phyloP scores from a whole-genome alignment of 2,888 invertebrate species.

The Crioceris asparagi region DNA sequence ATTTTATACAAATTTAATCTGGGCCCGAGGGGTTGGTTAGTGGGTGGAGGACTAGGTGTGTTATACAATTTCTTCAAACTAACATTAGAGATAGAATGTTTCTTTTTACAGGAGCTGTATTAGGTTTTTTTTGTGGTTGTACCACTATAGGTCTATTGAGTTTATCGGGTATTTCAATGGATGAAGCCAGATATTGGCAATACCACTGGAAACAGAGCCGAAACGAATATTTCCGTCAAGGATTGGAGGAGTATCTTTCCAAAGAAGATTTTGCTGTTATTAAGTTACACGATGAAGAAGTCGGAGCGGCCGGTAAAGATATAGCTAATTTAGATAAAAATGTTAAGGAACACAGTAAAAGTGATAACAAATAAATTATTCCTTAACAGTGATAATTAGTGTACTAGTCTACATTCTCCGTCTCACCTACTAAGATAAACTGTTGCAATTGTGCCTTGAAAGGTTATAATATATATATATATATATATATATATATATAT shows the following conservation, averaged over 20 bases:
- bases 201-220: conserved; percentile 39
- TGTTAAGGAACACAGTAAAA: conserved; percentile 7
- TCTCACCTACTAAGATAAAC: too few relatives aligned
- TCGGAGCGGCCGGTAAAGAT: conserved; percentile 22
- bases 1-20: conserved; percentile 54
- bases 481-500: too few relatives aligned
- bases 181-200: conserved; percentile 52
- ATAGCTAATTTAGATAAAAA: conserved; percentile 22
- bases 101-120: conserved; percentile 38
- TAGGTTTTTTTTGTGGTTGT: conserved; percentile 52
- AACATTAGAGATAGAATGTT: background rate
- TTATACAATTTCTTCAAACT: background rate
- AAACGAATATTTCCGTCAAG: conserved; percentile 32
- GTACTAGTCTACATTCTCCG: too few relatives aligned
- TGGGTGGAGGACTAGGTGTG: conserved; percentile 56
- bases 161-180: conserved; percentile 50
- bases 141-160: conserved; percentile 45
- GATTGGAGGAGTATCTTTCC: conserved; percentile 24
- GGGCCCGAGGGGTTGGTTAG: conserved; percentile 56
- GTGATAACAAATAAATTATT: conserved; percentile 6
- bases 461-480: too few relatives aligned
- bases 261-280: conserved; percentile 28
- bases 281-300: conserved; percentile 21
- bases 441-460: too few relatives aligned
- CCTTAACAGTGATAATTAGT: too few relatives aligned